Evolutionary conservation across 2,113 vertebrate genomes (phyloP).

Genomic region (Myocastor coypus): DNA sequence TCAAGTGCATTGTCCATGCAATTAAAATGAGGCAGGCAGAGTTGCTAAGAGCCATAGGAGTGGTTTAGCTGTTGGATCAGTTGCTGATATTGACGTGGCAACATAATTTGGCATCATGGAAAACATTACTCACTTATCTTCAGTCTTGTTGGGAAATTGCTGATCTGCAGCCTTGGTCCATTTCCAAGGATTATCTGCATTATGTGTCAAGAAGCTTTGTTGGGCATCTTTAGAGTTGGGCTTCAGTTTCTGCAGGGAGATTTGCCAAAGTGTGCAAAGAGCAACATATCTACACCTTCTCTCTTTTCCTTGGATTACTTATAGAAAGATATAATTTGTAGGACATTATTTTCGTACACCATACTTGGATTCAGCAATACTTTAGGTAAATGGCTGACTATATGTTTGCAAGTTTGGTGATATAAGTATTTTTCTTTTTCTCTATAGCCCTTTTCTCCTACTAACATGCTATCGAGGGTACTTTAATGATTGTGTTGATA

Average conservation of each 20-base stretch:
- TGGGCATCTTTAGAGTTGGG: background rate
- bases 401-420: background rate
- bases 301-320: background rate
- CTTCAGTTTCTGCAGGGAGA: background rate
- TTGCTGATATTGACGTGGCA: background rate
- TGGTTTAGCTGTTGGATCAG: background rate
- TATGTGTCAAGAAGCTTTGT: background rate
- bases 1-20: fast-evolving
- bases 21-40: background rate
- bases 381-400: background rate
- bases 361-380: background rate
- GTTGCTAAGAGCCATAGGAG: background rate
- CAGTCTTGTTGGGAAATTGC: background rate
- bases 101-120: background rate
- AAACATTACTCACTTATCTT: background rate
- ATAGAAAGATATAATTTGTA: background rate
- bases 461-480: background rate
- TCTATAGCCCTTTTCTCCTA: background rate
- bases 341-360: background rate
- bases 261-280: background rate
- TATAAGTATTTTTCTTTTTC: background rate
- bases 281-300: background rate
- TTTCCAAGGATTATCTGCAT: background rate
- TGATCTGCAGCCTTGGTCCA: background rate
- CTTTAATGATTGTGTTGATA: background rate